Conservation (phyloP, 1,140 invertebrate genomes). For the Globodera ellingtonae region DNA sequence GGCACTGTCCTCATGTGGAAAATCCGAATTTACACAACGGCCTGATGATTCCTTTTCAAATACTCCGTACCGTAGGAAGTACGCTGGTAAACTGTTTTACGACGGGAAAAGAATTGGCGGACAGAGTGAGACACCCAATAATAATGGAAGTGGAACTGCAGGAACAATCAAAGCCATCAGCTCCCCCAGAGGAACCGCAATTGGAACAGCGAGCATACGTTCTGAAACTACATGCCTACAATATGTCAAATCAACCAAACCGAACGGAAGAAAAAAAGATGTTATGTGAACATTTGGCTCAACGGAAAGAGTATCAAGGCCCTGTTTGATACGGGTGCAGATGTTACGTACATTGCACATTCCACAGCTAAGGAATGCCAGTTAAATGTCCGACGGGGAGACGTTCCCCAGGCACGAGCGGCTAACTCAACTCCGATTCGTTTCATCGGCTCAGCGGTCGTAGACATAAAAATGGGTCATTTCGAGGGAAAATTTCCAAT, state of each 20-base stretch:
- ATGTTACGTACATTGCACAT: background rate
- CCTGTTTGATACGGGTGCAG: background rate
- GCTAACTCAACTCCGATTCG: constrained; percentile 28
- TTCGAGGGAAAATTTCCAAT: constrained; percentile 4
- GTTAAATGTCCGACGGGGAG: background rate
- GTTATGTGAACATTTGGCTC: background rate
- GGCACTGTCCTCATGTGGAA: background rate
- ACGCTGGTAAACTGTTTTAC: background rate
- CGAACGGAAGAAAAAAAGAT: constrained; percentile 2
- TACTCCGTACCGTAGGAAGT: background rate
- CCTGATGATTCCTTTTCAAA: background rate
- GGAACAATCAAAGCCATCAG: background rate
- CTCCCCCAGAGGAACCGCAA: background rate
- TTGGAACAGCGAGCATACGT: constrained; percentile 3
- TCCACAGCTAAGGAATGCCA: background rate
- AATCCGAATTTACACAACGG: background rate
- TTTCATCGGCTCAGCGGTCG: constrained; percentile 24
- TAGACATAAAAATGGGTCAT: constrained; percentile 18
- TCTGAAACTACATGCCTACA: background rate
- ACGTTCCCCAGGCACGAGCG: constrained; percentile 8
- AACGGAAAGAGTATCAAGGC: background rate
- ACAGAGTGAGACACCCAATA: background rate
- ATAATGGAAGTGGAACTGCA: constrained; percentile 5
- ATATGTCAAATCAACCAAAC: background rate
- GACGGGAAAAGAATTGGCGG: background rate